Evolutionary conservation across 2,888 invertebrate genomes (phyloP), one percentile per base, ranked within the genome.

Genomic region (Poecilus cupreus): DNA sequence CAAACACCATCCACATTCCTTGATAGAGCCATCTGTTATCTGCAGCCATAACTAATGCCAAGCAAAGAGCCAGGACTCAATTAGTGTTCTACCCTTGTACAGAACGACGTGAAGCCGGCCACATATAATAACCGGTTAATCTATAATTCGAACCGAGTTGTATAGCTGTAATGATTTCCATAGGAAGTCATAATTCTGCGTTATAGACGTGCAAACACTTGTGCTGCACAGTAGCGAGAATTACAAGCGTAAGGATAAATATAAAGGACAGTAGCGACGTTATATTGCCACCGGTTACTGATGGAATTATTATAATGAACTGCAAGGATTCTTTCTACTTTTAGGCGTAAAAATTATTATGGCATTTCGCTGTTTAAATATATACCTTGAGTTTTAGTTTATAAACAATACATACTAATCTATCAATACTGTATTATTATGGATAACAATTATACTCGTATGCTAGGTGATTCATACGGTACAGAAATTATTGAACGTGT

Each of bases 121-220:
- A 43, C 72, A 43, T 51, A 79, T 51, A 79, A 51, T 79, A 79
- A 79, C 79, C 68, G 54, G 79, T 68, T 79, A 79, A 79, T 79
- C 79, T 79, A 79, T 79, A 79, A 79, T 79, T 79, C 79, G 16
- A 68, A 51, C 8, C 32, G 75, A 24, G 32, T 51, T 11, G n/a
- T n/a, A 49, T 22, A 46, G 54, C 39, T 20, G 11, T 79, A 79
- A 79, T 79, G 79, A 68, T 79, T 51, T 79, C 54, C 68, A 70
- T 64, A 68, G 79, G 79, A 79, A 79, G 79, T 79, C 43, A 79
- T 79, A 79, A 70, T 54, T 79, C 64, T 68, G 18, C 18, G 51
- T 51, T 75, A 75, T 26, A 51, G 51, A 51, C 51, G 51, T 18
- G 18, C 51, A 18, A 51, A 75, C 51, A 51, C 75, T 24, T 51